Conservation (phyloP, 2,888 invertebrate species). For the Ormyrus labotus region DNA sequence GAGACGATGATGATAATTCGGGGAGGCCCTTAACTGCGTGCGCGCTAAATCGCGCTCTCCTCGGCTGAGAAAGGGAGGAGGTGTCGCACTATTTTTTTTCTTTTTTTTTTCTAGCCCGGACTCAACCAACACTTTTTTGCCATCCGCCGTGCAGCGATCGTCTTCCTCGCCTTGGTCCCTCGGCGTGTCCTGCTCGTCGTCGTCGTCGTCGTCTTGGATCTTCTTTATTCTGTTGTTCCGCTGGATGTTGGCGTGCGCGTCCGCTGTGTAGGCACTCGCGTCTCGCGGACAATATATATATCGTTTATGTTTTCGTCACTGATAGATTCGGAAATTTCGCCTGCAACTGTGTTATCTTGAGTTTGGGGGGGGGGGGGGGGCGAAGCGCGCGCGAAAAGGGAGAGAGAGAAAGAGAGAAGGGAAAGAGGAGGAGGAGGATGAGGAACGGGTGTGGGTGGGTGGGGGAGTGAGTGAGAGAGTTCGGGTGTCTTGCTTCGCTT, state of each 20-base stretch:
- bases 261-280: conserved; percentile 49
- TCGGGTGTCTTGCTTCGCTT: too few species aligned
- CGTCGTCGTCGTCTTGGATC: conserved; percentile 5
- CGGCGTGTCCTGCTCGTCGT: not conserved
- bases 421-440: not conserved
- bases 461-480: not conserved
- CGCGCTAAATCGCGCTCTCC: too few species aligned
- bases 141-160: conserved; percentile 49
- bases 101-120: conserved; percentile 45
- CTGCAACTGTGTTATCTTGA: not conserved
- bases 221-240: not conserved
- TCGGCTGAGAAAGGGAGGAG: too few species aligned
- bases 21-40: too few species aligned
- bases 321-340: too few species aligned
- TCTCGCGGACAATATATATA: conserved; percentile 41
- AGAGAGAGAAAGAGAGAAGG: not conserved
- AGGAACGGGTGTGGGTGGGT: conserved; percentile 2
- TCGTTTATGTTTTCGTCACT: too few species aligned
- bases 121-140: conserved; percentile 54
- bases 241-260: not conserved
- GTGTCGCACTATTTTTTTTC: too few species aligned
- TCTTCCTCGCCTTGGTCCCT: conserved; percentile 15
- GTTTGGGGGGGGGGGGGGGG: too few species aligned
- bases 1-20: too few species aligned
- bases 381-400: not conserved